Base-by-base conservation (phyloP, 2,113 vertebrate species). In the Bubo bubo region DNA sequence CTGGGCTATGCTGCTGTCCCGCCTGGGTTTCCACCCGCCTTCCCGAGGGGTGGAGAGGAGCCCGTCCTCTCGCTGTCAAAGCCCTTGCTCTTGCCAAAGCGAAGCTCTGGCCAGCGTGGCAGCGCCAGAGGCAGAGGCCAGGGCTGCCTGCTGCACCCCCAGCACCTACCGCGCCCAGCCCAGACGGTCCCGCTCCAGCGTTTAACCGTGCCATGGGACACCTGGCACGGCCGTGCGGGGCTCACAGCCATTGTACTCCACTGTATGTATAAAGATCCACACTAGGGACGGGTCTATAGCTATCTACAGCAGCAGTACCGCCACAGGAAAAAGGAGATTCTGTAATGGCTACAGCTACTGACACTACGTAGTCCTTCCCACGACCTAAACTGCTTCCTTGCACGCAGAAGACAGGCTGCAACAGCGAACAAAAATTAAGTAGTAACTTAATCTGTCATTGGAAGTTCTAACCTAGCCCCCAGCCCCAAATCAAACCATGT, bases 161-260 rank as follows among this genome's bases (percentile, higher is more conserved):
- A 12, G 8, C 4, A 41, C 13, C 39, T 41, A 34, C 22, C 47
- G 27, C 13, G 2, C 47, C 35, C 75, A 15, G 47, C 59, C 1
- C 5, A 39, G n/a, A 19, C 4, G 3, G n/a, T 14, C 45, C 59
- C 1, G 4, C 76, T 27, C 15, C 47, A 15, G 74, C 2, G 27
- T 26, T 66, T 13, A 55, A 15, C 63, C 2, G 1, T 1, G 0
- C n/a, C 45, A 19, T 0, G 4, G 53, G 67, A 41, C 64, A 52
- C 23, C 12, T 4, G 2, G n/a, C 41, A 32, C 4, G 1, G 41
- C 52, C 47, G 37, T 2, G 5, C 18, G 14, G 10, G 37, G 58
- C 15, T 6, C 3, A 0, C 28, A 6, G 17, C 12, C 10, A 2
- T 6, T 2, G 0, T 13, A 4, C 35, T n/a, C 58, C 19, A 7